phyloP scores from a whole-genome alignment of 2,797 vertebrate species.

The Sarcoramphus papa region DNA sequence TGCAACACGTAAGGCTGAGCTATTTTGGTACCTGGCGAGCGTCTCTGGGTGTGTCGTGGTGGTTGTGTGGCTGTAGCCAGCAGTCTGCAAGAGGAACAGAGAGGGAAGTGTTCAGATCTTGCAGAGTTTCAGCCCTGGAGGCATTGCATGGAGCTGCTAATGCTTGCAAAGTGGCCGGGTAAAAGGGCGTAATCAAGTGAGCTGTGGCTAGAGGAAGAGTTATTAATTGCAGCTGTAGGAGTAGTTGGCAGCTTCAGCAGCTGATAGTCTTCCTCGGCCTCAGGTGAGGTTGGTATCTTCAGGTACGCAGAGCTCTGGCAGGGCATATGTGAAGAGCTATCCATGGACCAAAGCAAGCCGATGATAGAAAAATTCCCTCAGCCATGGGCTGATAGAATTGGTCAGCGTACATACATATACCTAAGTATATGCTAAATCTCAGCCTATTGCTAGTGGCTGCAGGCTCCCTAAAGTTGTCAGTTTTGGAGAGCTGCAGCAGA shows the following conservation, averaged over 20 bases:
- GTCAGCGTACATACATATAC: neutral
- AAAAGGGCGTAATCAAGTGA: neutral
- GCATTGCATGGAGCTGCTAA: neutral
- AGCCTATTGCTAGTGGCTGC: neutral
- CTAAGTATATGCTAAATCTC: neutral
- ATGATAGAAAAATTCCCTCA: neutral
- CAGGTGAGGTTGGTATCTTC: neutral
- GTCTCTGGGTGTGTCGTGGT: constrained; percentile 3
- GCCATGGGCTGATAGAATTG: neutral
- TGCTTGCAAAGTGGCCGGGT: neutral
- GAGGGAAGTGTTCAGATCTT: constrained; percentile 32
- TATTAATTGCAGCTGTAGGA: constrained; percentile 2
- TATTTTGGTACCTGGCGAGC: constrained; percentile 43
- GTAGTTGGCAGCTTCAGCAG: neutral
- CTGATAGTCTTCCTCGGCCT: neutral
- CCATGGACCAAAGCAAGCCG: neutral
- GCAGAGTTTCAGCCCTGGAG: constrained; percentile 46
- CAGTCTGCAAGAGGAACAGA: constrained; percentile 30
- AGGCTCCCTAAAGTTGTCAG: neutral
- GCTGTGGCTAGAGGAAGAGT: constrained; percentile 12
- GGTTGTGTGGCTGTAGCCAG: constrained; percentile 30
- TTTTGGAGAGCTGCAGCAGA: neutral
- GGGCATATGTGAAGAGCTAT: neutral
- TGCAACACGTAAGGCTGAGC: neutral
- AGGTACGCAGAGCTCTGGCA: neutral